phyloP scores from a whole-genome alignment of 2,888 invertebrate genomes.

The Drosophila austrosaltans region DNA sequence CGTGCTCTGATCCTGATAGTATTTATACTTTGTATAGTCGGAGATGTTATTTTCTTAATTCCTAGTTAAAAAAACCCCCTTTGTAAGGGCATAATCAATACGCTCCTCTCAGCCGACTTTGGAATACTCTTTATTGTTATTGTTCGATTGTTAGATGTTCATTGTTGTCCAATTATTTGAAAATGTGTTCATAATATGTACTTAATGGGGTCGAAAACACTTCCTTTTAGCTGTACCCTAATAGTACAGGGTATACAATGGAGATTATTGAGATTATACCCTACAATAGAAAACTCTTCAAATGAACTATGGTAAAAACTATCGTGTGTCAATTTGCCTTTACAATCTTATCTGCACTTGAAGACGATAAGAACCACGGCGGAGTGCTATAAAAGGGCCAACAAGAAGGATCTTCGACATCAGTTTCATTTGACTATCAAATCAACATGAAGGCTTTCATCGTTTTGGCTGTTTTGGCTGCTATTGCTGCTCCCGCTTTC shows the following conservation, averaged over 20 bases:
- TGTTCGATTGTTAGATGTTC: too few species aligned
- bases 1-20: too few species aligned
- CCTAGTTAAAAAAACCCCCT: too few species aligned
- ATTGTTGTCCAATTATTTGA: too few species aligned
- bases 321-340: neutral
- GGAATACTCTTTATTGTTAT: too few species aligned
- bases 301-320: neutral
- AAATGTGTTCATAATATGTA: too few species aligned
- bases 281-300: neutral
- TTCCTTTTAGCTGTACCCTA: neutral
- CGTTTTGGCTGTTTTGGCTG: slow-evolving; percentile 25
- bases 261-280: neutral
- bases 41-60: too few species aligned
- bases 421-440: neutral
- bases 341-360: neutral
- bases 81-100: too few species aligned
- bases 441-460: slow-evolving; percentile 36
- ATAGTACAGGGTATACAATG: neutral
- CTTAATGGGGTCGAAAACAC: slow-evolving; percentile 53
- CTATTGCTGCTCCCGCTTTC: slow-evolving; percentile 29
- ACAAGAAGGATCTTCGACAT: neutral
- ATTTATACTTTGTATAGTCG: too few species aligned
- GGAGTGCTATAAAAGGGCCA: neutral
- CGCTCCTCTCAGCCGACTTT: too few species aligned
- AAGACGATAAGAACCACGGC: neutral